These are phyloP conservation scores for Bellardia pandia DNA, from an alignment of 2,888 invertebrate genomes.

Conservation along the genomic window DNA sequence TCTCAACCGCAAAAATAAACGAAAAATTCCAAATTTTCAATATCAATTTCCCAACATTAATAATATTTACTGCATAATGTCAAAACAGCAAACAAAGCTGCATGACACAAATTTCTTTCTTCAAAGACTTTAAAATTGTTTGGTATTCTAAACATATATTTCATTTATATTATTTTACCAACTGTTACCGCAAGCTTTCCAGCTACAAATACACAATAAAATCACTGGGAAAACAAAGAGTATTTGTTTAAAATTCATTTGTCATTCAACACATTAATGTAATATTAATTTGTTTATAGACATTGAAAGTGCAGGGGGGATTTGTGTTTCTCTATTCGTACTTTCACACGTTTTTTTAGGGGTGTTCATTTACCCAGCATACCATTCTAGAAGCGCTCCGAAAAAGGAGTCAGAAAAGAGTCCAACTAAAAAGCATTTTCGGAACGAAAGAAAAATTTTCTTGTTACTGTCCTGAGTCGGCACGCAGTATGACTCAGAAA, in stretches of 20 bases:
- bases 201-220: neutral
- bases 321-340: neutral
- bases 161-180: neutral
- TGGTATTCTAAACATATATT: constrained; percentile 21
- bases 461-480: no score
- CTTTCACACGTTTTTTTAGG: neutral
- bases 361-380: no score
- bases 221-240: neutral
- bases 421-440: no score
- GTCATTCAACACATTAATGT: constrained; percentile 29
- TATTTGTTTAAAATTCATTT: constrained; percentile 42
- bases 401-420: no score
- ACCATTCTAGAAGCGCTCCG: no score
- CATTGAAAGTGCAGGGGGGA: neutral
- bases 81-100: neutral
- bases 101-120: neutral
- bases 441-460: no score
- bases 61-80: neutral
- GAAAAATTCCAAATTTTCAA: neutral
- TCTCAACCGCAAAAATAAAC: neutral
- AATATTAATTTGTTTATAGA: constrained; percentile 40
- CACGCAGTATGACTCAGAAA: no score
- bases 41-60: neutral
- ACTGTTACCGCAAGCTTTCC: neutral
- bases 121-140: neutral